Conservation (phyloP, 2,888 invertebrate genomes). For the Trichogramma evanescens region DNA sequence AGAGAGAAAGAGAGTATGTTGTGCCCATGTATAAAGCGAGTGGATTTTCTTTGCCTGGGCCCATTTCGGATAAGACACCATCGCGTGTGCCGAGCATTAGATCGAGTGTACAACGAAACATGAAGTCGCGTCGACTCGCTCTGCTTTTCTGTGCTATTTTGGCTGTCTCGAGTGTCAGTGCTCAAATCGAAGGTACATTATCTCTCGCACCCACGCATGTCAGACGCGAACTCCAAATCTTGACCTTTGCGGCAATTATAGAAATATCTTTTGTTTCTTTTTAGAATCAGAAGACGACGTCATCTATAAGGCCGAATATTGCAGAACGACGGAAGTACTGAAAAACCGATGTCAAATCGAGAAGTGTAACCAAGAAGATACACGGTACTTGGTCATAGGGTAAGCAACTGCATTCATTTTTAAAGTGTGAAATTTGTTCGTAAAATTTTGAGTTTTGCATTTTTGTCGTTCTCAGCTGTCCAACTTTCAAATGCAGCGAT, state of each 20-base stretch:
- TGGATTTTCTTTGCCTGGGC: background rate
- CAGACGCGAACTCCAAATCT: background rate
- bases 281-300: background rate
- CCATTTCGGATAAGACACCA: too few species aligned
- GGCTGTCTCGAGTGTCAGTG: background rate
- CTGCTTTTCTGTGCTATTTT: background rate
- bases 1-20: background rate
- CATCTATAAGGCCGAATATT: constrained; percentile 11
- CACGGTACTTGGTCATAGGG: constrained; percentile 1
- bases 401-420: background rate
- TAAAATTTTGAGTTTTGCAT: too few species aligned
- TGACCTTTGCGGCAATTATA: background rate
- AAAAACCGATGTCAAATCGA: constrained; percentile 1
- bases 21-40: constrained; percentile 6
- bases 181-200: constrained; percentile 1
- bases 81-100: too few species aligned
- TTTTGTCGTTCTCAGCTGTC: background rate
- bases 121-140: background rate
- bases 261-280: background rate
- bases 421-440: too few species aligned
- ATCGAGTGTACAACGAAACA: background rate
- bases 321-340: background rate
- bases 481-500: constrained; percentile 1
- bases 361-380: constrained; percentile 12
- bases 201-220: background rate